Percentiles rank a stretch among this genome's conserved stretches.
phyloP scores from a whole-genome alignment of 2,888 invertebrate species.

The Helleia helle region DNA sequence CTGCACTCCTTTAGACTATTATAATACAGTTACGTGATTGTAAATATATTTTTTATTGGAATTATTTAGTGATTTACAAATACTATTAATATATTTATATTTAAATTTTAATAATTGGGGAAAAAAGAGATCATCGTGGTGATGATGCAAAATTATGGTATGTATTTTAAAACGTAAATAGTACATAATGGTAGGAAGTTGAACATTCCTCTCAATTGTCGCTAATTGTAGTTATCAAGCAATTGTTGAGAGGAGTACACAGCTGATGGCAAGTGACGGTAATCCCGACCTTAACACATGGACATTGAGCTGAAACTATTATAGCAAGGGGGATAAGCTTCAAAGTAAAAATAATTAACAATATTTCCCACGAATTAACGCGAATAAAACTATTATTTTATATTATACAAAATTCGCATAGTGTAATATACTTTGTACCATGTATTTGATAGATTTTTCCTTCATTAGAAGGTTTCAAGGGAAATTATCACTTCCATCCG shows the following conservation, averaged over 20 bases:
- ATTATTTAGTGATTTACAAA: too few relatives aligned
- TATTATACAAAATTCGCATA: not conserved
- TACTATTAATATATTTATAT: too few relatives aligned
- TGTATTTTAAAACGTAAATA: not conserved
- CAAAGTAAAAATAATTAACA: not conserved
- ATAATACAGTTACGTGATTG: too few relatives aligned
- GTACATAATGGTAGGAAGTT: conserved; percentile 38
- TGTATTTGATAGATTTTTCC: too few relatives aligned
- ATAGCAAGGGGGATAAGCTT: not conserved
- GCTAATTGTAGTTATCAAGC: conserved; percentile 70
- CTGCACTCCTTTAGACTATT: too few relatives aligned
- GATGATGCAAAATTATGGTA: too few relatives aligned
- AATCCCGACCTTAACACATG: conserved; percentile 24
- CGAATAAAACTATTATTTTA: not conserved
- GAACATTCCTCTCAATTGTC: conserved; percentile 64
- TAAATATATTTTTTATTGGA: too few relatives aligned
- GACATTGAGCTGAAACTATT: not conserved
- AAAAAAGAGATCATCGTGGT: too few relatives aligned
- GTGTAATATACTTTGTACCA: too few relatives aligned
- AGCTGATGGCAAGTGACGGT: conserved; percentile 49
- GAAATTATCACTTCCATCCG: too few relatives aligned
- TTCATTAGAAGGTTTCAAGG: too few relatives aligned
- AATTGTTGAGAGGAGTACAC: conserved; percentile 57
- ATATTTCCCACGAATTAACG: not conserved
- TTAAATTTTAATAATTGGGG: too few relatives aligned